A percentile compares a stretch with the other conserved stretches of the same genome.
phyloP scores from a whole-genome alignment of 37 sponge, comb jelly and placozoan genomes.

The Chondrilla cf. caribensis region DNA sequence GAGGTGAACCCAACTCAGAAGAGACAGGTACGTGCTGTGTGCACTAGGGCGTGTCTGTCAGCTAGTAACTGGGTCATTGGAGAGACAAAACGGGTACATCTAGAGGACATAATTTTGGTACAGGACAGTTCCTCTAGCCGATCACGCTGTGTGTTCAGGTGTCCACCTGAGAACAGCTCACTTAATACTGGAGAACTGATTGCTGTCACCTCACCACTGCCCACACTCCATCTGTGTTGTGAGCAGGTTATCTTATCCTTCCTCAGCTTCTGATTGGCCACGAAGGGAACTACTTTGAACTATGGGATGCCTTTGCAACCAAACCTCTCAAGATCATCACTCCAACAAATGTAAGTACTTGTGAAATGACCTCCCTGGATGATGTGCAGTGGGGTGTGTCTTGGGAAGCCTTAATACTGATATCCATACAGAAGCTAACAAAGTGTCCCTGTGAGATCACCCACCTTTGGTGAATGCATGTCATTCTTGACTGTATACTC shows the following conservation, averaged over 20 bases:
- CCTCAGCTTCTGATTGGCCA: conserved; percentile 73
- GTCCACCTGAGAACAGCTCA: no score
- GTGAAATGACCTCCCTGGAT: not conserved
- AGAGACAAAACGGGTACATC: no score
- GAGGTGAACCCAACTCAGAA: conserved; percentile 62
- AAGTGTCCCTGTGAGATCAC: not conserved
- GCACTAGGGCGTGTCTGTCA: not conserved
- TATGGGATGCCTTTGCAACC: conserved; percentile 75
- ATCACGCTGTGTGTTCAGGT: no score
- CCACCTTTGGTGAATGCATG: not conserved
- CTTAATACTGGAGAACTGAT: no score
- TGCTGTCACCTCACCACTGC: no score
- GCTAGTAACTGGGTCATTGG: no score
- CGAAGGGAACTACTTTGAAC: conserved; percentile 69
- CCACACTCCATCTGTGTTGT: no score
- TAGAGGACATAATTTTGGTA: no score
- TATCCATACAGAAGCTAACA: no score
- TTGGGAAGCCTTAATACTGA: no score
- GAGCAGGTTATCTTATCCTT: not conserved
- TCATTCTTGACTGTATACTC: no score
- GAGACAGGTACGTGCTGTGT: conserved; percentile 64
- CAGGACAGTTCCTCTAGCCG: no score
- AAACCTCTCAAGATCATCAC: conserved; percentile 56
- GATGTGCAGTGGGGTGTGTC: not conserved
- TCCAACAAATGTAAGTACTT: conserved; percentile 34